A percentile compares a stretch with the other conserved stretches of the same genome.
Evolutionary conservation across 2,797 vertebrate genomes (phyloP).

Genomic region (Limnodromus scolopaceus): DNA sequence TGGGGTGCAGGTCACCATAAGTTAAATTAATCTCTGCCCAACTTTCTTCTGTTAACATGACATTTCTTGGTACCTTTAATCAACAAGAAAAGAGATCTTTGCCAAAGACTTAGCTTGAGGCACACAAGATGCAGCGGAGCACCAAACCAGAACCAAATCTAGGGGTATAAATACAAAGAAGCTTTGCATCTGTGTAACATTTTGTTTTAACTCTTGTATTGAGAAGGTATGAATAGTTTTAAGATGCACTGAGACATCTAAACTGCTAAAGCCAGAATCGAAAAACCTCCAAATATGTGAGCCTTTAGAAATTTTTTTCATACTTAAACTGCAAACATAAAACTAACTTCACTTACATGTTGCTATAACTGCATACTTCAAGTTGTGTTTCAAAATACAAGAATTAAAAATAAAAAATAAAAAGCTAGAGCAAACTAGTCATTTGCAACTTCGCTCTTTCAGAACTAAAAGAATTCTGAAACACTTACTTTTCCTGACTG

Average conservation of each 20-base stretch:
- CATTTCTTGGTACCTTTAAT: not conserved
- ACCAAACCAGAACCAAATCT: not conserved
- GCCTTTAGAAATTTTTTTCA: not conserved
- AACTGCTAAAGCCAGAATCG: not conserved
- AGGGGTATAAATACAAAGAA: not conserved
- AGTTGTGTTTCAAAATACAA: not conserved
- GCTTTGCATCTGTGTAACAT: not conserved
- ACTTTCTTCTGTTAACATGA: not conserved
- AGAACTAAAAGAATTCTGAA: not conserved
- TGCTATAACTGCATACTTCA: not conserved
- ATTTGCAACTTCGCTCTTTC: not conserved
- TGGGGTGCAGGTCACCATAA: not conserved
- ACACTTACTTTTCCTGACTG: slow-evolving; percentile 96
- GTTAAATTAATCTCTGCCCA: not conserved
- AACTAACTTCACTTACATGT: not conserved
- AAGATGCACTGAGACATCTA: not conserved
- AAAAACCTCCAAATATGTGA: not conserved
- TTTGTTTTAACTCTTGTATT: not conserved
- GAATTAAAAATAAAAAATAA: too few species aligned
- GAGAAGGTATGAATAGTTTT: not conserved
- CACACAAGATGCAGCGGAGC: not conserved
- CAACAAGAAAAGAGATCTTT: not conserved
- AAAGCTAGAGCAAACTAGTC: not conserved
- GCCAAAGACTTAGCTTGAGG: not conserved
- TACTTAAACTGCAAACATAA: not conserved